These are phyloP conservation scores for Calypte anna DNA, from an alignment of 2,113 vertebrate species.

Conservation along the genomic window DNA sequence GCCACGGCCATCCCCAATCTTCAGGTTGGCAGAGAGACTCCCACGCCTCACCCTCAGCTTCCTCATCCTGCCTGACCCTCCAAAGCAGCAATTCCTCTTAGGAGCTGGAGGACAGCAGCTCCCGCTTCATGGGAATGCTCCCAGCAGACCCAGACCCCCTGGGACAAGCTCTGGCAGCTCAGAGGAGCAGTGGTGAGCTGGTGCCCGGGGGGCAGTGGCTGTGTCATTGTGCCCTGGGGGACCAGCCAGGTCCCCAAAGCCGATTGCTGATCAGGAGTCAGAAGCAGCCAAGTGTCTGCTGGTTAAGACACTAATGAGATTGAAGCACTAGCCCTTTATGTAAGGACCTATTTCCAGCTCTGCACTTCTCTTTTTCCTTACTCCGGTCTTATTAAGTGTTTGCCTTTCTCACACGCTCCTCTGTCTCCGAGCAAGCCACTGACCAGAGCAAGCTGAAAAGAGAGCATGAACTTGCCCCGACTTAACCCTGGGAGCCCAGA, in stretches of 20 bases:
- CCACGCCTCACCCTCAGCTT: slow-evolving; percentile 69
- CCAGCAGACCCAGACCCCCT: accelerated
- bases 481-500: neutral
- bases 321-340: slow-evolving; percentile 40
- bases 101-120: accelerated
- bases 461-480: neutral
- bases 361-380: neutral
- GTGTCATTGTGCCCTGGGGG: neutral
- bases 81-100: accelerated
- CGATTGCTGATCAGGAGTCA: neutral
- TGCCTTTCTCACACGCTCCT: neutral
- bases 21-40: slow-evolving; percentile 82
- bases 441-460: neutral
- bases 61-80: neutral
- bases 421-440: neutral
- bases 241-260: slow-evolving; percentile 45
- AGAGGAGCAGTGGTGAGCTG: neutral
- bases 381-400: neutral
- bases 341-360: slow-evolving; percentile 58
- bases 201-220: neutral
- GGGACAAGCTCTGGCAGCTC: accelerated
- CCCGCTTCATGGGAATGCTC: neutral
- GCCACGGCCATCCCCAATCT: slow-evolving; percentile 51
- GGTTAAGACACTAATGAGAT: slow-evolving; percentile 73
- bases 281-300: neutral